A percentile compares a stretch with the other conserved stretches of the same genome.
phyloP scores from a whole-genome alignment of 1,140 invertebrate species.

The Drosophila willistoni region DNA sequence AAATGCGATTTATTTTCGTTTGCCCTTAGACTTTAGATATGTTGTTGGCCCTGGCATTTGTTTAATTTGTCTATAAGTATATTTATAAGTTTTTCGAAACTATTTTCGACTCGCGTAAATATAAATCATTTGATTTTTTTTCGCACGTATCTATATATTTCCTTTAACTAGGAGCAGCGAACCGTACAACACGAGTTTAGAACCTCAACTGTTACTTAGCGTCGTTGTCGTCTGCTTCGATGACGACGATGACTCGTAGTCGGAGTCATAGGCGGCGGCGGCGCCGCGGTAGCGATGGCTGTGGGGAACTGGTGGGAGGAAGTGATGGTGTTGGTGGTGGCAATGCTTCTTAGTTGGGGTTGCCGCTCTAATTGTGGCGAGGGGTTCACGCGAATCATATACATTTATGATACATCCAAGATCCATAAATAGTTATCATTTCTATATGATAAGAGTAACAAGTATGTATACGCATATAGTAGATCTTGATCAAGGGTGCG shows the following conservation, averaged over 20 bases:
- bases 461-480: not conserved
- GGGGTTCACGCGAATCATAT: not conserved
- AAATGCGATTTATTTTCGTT: conserved; percentile 58
- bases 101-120: conserved; percentile 14
- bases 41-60: conserved; percentile 13
- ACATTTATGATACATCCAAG: not conserved
- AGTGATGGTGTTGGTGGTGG: too few relatives aligned
- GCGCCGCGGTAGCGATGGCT: too few relatives aligned
- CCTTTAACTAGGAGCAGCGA: conserved; percentile 25
- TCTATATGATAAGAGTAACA: not conserved
- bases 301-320: not conserved
- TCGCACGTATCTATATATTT: conserved; percentile 24
- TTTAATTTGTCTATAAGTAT: conserved; percentile 23
- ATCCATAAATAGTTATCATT: not conserved
- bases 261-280: too few relatives aligned
- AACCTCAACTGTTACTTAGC: conserved; percentile 58
- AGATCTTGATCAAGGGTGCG: too few relatives aligned
- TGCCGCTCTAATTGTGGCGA: not conserved
- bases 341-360: not conserved
- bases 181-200: conserved; percentile 55
- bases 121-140: conserved; percentile 40
- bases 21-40: conserved; percentile 43
- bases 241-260: conserved; percentile 15
- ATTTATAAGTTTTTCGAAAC: conserved; percentile 29
- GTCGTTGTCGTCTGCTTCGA: conserved; percentile 1